A percentile compares a stretch with the other conserved stretches of the same genome.
These are phyloP conservation scores for Amyelois transitella DNA, from an alignment of 1,140 invertebrate genomes.

Conservation along the genomic window DNA sequence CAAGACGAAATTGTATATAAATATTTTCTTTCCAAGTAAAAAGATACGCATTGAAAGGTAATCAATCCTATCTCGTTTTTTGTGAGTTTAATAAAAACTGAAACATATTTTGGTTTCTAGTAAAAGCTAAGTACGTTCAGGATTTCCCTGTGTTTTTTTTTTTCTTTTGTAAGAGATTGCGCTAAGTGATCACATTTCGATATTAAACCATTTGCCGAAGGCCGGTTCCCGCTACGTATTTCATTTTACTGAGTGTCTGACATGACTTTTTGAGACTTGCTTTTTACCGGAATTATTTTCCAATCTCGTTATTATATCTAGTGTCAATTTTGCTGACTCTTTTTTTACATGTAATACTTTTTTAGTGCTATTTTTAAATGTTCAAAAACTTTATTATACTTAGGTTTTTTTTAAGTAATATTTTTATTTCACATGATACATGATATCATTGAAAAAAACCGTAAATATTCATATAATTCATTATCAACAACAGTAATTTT, in stretches of 20 bases:
- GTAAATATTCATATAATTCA: no score
- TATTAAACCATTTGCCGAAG: conserved; percentile 72
- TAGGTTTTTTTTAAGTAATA: no score
- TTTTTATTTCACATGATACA: no score
- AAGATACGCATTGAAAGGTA: conserved; percentile 28
- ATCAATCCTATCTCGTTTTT: conserved; percentile 49
- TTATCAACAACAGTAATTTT: no score
- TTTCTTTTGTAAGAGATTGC: conserved; percentile 73
- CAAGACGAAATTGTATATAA: neutral
- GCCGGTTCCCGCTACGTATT: conserved; percentile 70
- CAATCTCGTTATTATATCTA: conserved; percentile 63
- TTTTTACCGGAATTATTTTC: conserved; percentile 69
- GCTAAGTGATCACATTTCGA: conserved; percentile 75
- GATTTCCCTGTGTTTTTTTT: conserved; percentile 60
- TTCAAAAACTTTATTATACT: no score
- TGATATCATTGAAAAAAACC: no score
- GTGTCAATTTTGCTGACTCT: conserved; percentile 44
- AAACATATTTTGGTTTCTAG: conserved; percentile 65
- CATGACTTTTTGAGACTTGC: conserved; percentile 66
- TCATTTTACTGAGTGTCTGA: conserved; percentile 74
- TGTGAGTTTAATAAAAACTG: conserved; percentile 56
- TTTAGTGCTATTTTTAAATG: neutral
- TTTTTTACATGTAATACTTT: conserved; percentile 21
- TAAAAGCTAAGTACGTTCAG: conserved; percentile 68
- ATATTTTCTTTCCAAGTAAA: neutral